phyloP scores from a whole-genome alignment of 2,113 vertebrate species.

The Phaethornis superciliosus region DNA sequence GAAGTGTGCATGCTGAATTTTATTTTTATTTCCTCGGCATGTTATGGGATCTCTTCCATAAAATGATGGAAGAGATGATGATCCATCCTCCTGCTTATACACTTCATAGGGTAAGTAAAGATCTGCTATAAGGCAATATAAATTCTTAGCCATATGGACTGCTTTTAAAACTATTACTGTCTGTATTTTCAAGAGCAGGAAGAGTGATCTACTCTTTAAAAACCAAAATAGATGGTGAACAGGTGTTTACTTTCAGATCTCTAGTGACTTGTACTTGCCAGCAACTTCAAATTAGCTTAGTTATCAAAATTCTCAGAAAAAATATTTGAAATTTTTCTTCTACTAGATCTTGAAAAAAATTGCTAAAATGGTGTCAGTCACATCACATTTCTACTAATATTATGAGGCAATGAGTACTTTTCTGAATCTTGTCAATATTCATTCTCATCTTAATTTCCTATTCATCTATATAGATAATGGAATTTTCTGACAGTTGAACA shows the following conservation, averaged over 20 bases:
- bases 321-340: neutral
- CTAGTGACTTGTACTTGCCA: neutral
- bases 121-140: neutral
- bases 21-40: conserved; percentile 34
- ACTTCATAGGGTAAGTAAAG: neutral
- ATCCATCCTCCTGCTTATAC: neutral
- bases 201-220: neutral
- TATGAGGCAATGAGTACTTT: neutral
- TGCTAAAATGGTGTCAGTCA: neutral
- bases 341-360: neutral
- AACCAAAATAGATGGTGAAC: neutral
- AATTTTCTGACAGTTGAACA: neutral
- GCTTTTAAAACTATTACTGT: neutral
- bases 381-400: neutral
- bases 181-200: neutral
- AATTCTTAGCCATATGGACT: neutral
- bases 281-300: neutral
- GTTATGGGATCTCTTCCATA: neutral
- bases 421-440: neutral
- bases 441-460: neutral
- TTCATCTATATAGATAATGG: neutral
- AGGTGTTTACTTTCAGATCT: neutral
- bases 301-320: neutral
- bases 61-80: neutral
- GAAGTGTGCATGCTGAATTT: conserved; percentile 35